These are phyloP conservation scores for Villa cingulata DNA, from an alignment of 2,888 invertebrate species.

Conservation along the genomic window DNA sequence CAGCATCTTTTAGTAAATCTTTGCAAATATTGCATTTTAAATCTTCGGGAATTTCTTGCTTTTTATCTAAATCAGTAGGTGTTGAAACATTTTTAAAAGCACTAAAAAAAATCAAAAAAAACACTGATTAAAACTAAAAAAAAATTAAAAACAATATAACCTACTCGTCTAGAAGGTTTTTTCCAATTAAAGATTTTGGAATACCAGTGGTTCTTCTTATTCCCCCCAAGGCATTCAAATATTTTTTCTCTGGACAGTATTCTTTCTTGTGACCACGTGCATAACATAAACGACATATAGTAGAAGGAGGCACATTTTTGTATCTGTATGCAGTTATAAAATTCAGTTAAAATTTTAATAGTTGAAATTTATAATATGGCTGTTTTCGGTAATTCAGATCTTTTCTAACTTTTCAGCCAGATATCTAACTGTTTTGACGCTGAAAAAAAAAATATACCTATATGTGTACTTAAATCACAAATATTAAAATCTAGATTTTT, in stretches of 20 bases:
- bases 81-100: neutral
- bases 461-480: too few relatives aligned
- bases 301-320: conserved; percentile 79
- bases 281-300: conserved; percentile 89
- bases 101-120: neutral
- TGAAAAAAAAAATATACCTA: too few relatives aligned
- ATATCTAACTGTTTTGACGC: too few relatives aligned
- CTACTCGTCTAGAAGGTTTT: conserved; percentile 66
- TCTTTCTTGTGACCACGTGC: conserved; percentile 96
- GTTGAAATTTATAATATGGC: too few relatives aligned
- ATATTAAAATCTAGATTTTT: too few relatives aligned
- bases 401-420: too few relatives aligned
- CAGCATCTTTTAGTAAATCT: conserved; percentile 86
- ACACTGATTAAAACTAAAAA: neutral
- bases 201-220: conserved; percentile 94
- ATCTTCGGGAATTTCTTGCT: conserved; percentile 76
- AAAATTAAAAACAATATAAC: neutral
- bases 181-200: conserved; percentile 89
- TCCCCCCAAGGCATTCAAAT: conserved; percentile 50
- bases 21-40: conserved; percentile 84
- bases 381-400: too few relatives aligned
- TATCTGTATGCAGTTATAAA: too few relatives aligned
- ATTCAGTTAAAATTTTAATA: too few relatives aligned
- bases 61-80: conserved; percentile 34
- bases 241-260: conserved; percentile 61